Base-by-base conservation (phyloP, 1,140 invertebrate species). In the Drosophila teissieri region DNA sequence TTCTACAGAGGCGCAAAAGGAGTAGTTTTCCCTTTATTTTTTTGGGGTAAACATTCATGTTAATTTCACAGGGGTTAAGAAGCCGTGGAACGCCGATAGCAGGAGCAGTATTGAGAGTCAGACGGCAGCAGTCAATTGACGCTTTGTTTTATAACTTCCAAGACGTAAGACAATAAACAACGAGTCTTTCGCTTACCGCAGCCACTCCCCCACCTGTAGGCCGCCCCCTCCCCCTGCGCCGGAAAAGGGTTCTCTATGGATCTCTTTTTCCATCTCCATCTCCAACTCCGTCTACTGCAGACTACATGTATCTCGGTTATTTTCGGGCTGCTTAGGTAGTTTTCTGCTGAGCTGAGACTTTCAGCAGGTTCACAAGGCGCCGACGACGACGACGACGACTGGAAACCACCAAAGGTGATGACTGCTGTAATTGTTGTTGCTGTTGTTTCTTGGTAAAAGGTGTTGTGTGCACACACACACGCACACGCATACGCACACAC, bases 81-180 rank as follows among this genome's bases (percentile, higher is more conserved):
- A 48, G 27, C 52, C 49, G 6, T 39, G 36, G 40, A 49, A 4
- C 36, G 4, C 17, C n/a, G 24, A 62, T 22, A 11, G 5, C 24
- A 56, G 63, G 42, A 48, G 63, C 12, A 17, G 52, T 34, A 24
- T 48, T 48, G 64, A 70, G 67, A 70, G 67, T 70, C 57, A 78
- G 78, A 63, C 67, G 37, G 61, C 62, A 55, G 61, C 81, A 83
- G 84, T 89, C 84, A 88, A 89, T 88, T 89, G 84, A 88, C 84
- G 83, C 83, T 88, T 88, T 88, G 83, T 88, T 88, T 88, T 89
- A 88, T 88, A 89, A 83, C 84, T 89, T 89, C 76, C 76, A 80
- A 69, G 78, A 69, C 79, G 68, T 78, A 82, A 86, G 83, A 79
- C 80, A 86, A 88, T 86, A 82, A 86, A 88, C 82, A 86, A 79